A percentile compares a stretch with the other conserved stretches of the same genome.
These are phyloP conservation scores for Notarius lentiginosus DNA, from an alignment of 2,113 vertebrate species.

Conservation along the genomic window DNA sequence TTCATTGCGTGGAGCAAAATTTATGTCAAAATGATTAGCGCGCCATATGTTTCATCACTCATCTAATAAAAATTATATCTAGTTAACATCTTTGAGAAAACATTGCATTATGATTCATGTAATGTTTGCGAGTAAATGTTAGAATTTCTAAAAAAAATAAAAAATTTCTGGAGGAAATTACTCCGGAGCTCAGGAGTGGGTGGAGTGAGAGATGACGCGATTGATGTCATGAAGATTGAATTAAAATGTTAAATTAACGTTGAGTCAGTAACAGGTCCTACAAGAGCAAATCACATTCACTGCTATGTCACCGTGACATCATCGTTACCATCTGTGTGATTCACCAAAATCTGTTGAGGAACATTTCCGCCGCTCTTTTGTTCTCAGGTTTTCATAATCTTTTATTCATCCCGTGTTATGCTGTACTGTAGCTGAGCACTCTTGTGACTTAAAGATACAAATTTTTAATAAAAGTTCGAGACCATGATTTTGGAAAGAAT, in stretches of 20 bases:
- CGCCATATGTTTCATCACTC: background rate
- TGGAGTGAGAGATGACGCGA: background rate
- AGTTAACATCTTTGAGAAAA: background rate
- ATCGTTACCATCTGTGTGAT: background rate
- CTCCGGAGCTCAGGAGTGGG: background rate
- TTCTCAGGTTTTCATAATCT: background rate
- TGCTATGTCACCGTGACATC: constrained; percentile 4
- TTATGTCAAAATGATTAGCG: background rate
- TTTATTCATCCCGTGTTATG: background rate
- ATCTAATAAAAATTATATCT: background rate
- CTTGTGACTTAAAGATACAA: background rate
- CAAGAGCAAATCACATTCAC: background rate
- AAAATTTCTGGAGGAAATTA: background rate
- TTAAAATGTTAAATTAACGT: too few species aligned
- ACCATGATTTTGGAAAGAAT: background rate
- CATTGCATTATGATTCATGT: background rate
- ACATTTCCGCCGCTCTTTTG: background rate
- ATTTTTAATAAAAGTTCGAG: background rate
- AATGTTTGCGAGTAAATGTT: background rate
- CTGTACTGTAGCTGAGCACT: too few species aligned
- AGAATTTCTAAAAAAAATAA: too few species aligned
- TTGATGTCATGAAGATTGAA: background rate
- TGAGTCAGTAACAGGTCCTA: background rate
- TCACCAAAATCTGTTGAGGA: constrained; percentile 2
- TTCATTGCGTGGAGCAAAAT: background rate